Base-by-base conservation (phyloP, 64 coral and sea anemone genomes). In the Montipora sp. region DNA sequence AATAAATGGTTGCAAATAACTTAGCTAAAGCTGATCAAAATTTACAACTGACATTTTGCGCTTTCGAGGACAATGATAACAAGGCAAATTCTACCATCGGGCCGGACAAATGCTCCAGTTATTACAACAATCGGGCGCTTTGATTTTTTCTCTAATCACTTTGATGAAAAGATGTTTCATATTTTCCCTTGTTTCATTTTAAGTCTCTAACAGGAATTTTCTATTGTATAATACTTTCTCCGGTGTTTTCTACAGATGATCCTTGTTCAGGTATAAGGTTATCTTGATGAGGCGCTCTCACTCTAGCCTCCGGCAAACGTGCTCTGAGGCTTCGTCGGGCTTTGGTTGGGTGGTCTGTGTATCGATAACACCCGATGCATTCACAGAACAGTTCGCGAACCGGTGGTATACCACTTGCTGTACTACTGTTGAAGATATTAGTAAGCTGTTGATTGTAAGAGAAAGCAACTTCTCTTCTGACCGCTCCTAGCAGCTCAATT, bases 361-460 rank as follows among this genome's bases (percentile, higher is more conserved):
- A 82, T 63, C 24, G 80, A 82, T 82, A 82, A 2, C 23, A 21
- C 5, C 80, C 80, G 18, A 82, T 65, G 12, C 27, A 60, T 45
- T 55, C 53, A 5, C 53, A 23, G 22, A 82, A 82, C 55, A 82
- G 13, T 8, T 82, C 79, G 5, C 55, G 79, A 14, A 82, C 79
- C 61, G 79, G 57, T 7, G 79, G 79, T 15, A 82, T 21, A 44
- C 14, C 79, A 57, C 53, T 82, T 3, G 79, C 0, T 16, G 9
- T 15, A 20, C 3, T 61, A n/a, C 24, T 63, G 11, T 82, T 53
- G 12, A 82, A 63, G 8, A 19, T 50, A 44, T 43, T 3, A 18
- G 23, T 44, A 61, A 59, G 53, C 5, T 81, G 55, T 13, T 81
- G 79, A 24, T 45, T 81, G 22, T 81, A 81, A 53, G 53, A 5